Evolutionary conservation across 2,113 vertebrate genomes (phyloP).

Genomic region (Archilochus colubris): DNA sequence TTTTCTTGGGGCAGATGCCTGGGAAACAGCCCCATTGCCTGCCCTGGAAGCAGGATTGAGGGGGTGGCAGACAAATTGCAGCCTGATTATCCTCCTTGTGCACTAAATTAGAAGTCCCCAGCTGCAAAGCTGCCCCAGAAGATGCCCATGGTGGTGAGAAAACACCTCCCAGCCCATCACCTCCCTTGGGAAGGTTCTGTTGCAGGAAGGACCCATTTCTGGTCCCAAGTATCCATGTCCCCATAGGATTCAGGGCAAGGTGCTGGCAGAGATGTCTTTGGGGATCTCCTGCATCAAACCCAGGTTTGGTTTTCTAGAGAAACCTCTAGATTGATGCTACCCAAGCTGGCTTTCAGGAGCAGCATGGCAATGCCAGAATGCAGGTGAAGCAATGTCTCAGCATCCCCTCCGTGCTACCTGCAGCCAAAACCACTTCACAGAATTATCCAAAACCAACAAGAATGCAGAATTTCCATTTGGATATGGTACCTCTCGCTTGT

Average conservation of each 20-base stretch:
- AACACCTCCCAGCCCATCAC: background rate
- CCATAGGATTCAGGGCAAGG: background rate
- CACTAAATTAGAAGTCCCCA: background rate
- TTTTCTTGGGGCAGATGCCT: background rate
- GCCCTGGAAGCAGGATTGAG: rapidly evolving
- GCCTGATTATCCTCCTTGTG: background rate
- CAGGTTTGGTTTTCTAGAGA: background rate
- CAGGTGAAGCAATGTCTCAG: background rate
- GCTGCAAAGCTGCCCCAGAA: background rate
- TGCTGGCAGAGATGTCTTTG: background rate
- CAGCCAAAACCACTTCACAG: background rate
- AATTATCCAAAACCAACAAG: background rate
- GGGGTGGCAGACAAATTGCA: background rate
- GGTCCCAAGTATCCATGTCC: rapidly evolving
- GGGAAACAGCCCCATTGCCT: background rate
- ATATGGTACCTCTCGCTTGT: slow-evolving; percentile 86
- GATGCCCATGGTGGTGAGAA: background rate
- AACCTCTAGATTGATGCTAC: background rate
- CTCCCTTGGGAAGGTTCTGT: background rate
- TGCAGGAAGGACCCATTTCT: background rate
- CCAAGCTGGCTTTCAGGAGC: rapidly evolving
- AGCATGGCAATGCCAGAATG: background rate
- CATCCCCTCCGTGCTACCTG: background rate
- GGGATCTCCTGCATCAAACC: background rate
- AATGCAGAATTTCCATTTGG: background rate